phyloP scores from a whole-genome alignment of 1,140 invertebrate genomes.

The Macrobrachium nipponense region DNA sequence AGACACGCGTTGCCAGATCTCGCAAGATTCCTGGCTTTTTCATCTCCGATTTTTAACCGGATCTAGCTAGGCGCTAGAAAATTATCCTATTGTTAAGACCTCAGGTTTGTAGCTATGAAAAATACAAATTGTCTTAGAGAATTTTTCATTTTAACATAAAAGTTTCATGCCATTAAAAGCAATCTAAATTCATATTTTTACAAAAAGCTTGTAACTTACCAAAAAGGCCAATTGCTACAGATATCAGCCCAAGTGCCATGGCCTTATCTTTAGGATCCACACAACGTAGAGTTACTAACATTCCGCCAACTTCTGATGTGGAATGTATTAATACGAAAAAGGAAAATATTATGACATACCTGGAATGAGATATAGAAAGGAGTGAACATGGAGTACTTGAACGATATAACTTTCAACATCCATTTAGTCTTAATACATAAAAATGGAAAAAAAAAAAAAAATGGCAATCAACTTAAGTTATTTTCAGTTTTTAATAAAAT shows the following conservation, averaged over 20 bases:
- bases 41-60: too few relatives aligned
- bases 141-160: too few relatives aligned
- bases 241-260: constrained; percentile 92
- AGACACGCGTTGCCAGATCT: too few relatives aligned
- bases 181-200: neutral
- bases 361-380: constrained; percentile 70
- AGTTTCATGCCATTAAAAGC: neutral
- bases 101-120: too few relatives aligned
- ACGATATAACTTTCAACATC: neutral
- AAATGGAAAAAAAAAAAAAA: too few relatives aligned
- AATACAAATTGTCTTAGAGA: too few relatives aligned
- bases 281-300: constrained; percentile 89
- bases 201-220: constrained; percentile 72
- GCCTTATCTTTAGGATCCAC: constrained; percentile 92
- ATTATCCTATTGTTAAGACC: too few relatives aligned
- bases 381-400: constrained; percentile 79
- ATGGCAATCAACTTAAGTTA: too few relatives aligned
- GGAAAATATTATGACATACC: constrained; percentile 87
- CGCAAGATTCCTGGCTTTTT: too few relatives aligned
- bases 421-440: neutral
- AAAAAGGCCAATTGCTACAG: constrained; percentile 92
- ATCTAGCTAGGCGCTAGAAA: too few relatives aligned
- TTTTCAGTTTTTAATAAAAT: too few relatives aligned
- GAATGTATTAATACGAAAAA: constrained; percentile 91
- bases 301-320: constrained; percentile 90